Evolutionary conservation across 2,797 vertebrate genomes (phyloP), one percentile per base, ranked within the genome.

Genomic region (Jordanella pulchra): DNA sequence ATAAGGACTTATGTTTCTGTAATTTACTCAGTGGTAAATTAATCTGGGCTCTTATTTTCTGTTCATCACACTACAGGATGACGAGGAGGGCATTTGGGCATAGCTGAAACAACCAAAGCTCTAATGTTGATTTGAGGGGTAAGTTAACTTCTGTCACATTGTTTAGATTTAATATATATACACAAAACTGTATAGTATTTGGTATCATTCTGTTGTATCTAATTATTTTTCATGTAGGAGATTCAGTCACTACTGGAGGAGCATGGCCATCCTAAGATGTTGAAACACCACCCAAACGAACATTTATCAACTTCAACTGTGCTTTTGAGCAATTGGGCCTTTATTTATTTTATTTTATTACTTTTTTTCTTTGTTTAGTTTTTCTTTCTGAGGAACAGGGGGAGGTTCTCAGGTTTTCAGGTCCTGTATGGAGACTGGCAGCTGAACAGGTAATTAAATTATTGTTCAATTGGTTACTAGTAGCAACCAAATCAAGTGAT

Each of bases 61-160:
- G 91, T 75, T 93, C 91, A 84, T 90, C 84, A 84, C 90, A 89
- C n/a, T n/a, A 55, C 93, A 99, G 98, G 98, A 99, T 93, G 98
- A 99, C 50, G 98, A 99, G 92, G 98, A 99, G 94, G 98, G 98
- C 86, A 99, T 99, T 92, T 99, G 98, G 98, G 98, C 98, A 86
- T 99, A 92, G 94, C 95, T 93, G 87, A 92, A 94, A 92, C 87
- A 95, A 97, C 96, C 96, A 98, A 97, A 97, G 95, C 95, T 96
- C 94, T 95, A 94, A 94, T 95, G 93, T 96, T 96, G 93, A 96
- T 98, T 95, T 96, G 94, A 95, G 91, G 94, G 97, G 98, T 99
- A 92, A 98, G 97, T 92, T 73, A 53, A 71, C 60, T 65, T 81
- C 56, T 30, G n/a, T 63, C 23, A 63, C n/a, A 6, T 13, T 25